phyloP scores from a whole-genome alignment of 2,113 vertebrate species.

The Coracopsis vasa region DNA sequence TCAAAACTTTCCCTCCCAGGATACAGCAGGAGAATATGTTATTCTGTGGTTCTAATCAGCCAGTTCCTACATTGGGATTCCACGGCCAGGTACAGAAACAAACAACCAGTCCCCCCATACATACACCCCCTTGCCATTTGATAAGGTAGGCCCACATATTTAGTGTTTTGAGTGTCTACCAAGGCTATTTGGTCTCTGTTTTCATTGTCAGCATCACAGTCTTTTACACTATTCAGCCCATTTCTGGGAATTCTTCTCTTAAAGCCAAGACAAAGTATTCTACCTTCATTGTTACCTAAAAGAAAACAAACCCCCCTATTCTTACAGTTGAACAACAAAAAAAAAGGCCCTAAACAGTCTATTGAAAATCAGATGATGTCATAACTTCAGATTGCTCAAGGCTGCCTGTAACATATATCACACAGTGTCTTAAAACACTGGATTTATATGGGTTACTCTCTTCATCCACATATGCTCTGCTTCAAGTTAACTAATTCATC shows the following conservation, averaged over 20 bases:
- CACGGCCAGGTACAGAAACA: neutral
- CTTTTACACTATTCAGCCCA: neutral
- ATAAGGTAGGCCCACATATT: neutral
- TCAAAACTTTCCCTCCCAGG: neutral
- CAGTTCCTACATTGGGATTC: rapidly evolving
- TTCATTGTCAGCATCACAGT: rapidly evolving
- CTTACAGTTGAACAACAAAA: neutral
- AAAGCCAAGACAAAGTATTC: neutral
- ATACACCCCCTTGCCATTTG: rapidly evolving
- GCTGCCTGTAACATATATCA: neutral
- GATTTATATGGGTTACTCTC: neutral
- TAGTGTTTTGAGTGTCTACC: neutral
- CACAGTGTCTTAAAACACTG: neutral
- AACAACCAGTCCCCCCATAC: no score
- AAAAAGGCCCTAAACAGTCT: neutral
- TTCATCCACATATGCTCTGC: neutral
- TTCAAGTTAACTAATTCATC: neutral
- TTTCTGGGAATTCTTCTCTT: neutral
- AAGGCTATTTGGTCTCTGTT: neutral
- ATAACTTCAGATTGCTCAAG: neutral
- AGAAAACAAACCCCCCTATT: neutral
- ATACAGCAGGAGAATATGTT: neutral
- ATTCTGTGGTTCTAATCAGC: rapidly evolving
- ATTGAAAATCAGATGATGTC: neutral
- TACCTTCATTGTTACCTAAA: neutral